These are phyloP conservation scores for Emydocephalus ijimae DNA, from an alignment of 2,113 vertebrate species.

Conservation along the genomic window DNA sequence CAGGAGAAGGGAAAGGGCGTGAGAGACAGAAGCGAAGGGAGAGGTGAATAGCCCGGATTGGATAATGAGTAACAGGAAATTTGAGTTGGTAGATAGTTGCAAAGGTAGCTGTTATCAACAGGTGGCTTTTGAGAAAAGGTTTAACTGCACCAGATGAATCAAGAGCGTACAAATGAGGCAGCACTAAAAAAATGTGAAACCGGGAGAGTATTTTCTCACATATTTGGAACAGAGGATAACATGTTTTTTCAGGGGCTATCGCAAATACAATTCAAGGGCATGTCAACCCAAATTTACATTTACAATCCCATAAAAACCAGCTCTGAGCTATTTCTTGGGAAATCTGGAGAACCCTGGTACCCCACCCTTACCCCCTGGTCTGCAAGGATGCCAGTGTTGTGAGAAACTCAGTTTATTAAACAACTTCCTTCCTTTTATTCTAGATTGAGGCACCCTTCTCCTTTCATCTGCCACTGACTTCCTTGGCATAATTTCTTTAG, in stretches of 20 bases:
- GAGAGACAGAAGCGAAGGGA: conserved; percentile 33
- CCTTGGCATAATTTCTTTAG: neutral
- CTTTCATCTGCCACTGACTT: neutral
- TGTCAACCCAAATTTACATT: neutral
- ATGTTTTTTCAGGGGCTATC: neutral
- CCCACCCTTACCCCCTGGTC: neutral
- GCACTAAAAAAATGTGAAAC: conserved; percentile 15
- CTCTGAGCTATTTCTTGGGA: neutral
- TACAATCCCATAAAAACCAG: neutral
- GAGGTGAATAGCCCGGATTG: conserved; percentile 19
- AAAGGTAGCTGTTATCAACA: conserved; percentile 15
- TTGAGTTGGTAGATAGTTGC: neutral
- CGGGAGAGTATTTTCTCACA: conserved; percentile 18
- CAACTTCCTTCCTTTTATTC: neutral
- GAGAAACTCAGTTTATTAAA: no score
- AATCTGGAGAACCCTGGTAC: neutral
- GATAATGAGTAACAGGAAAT: conserved; percentile 41
- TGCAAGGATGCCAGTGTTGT: neutral
- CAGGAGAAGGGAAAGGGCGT: conserved; percentile 17
- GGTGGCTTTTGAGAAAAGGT: conserved; percentile 21
- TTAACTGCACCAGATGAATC: conserved; percentile 20
- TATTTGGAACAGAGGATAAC: conserved; percentile 11
- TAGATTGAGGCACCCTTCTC: neutral
- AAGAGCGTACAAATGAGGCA: neutral
- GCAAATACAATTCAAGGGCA: neutral